Base-by-base conservation (phyloP, 2,888 invertebrate species). In the Hyposoter didymator region DNA sequence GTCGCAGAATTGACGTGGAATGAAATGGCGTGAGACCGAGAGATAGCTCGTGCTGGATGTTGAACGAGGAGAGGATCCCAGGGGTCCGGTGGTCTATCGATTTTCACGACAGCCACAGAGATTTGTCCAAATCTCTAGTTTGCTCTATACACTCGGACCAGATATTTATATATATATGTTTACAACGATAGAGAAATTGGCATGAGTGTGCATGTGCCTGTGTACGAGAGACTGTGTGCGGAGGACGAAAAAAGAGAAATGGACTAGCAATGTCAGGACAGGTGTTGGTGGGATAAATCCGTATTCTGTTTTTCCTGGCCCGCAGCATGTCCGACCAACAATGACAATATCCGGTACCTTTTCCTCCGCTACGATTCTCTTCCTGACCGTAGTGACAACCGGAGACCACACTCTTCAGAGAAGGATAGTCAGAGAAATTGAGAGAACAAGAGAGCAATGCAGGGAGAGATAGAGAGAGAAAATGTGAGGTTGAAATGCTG, bases 61-160 rank as follows among this genome's bases (percentile, higher is more conserved):
- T 76, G 39, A 76, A 76, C 49, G 49, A 67, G 43, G 73, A 55
- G 83, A 73, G 59, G 64, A 67, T 35, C 83, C 80, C 82, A 28
- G 80, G 79, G 78, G 80, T 62, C 62, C 70, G 49, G 66, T 75
- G 55, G 84, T 59, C 80, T 83, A 85, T 85, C 85, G 85, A 85
- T 85, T 85, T 81, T 69, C 83, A 35, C 73, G 80, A 81, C 76
- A 83, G 80, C 78, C 85, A 74, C 76, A 83, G 83, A 85, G 80
- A 83, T 85, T 83, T 85, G 83, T 80, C 76, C 80, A 62, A 62
- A 62, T 55, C 76, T 76, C 75, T 83, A 62, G 69, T 78, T 78
- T n/a, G n/a, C 67, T 39, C 45, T 52, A 14, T n/a, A n/a, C 22
- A 59, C 43, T n/a, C 49, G 28, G 47, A 32, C 35, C 47, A 22